Base-by-base conservation (phyloP, 2,113 vertebrate genomes). In the Paratilapia polleni region DNA sequence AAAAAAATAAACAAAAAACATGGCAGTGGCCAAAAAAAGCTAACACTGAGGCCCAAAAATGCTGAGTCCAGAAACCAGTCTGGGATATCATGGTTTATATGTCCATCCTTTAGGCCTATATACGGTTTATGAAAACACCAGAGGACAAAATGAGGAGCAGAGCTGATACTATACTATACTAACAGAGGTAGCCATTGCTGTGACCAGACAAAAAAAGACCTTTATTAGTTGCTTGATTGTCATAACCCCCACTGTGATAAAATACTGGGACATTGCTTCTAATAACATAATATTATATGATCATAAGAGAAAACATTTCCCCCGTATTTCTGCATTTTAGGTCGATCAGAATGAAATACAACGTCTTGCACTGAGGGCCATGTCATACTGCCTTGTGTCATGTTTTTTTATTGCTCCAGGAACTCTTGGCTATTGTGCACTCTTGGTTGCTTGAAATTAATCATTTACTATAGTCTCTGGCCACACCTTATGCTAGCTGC, bases 361-460 rank as follows among this genome's bases (percentile, higher is more conserved):
- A n/a, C n/a, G n/a, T n/a, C n/a, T n/a, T n/a, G n/a, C 34, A 3
- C 3, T 34, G 34, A 73, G 52, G 52, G 68, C 47, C 52, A 12
- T 19, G 28, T 54, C 31, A 11, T 11, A 1, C 26, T 34, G 68
- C 26, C 26, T 73, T 54, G 47, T 73, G 26, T 6, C 26, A 6
- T 54, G 68, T 34, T 54, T 73, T 62, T 82, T 83, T 77, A 78
- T 54, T 57, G n/a, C 80, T 56, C 80, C 10, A 31, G 43, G 52
- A 78, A 57, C 47, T 38, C 52, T 66, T 70, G 82, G 60, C 75
- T 36, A 26, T 34, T 66, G 38, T 14, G 34, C 38, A 60, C 47
- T 80, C 22, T 79, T 20, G 19, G 58, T 77, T 74, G 26, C 58
- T 81, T 78, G 15, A 82, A 82, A 82, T 82, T 34, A 84, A 87